Conservation (phyloP, 2,888 invertebrate genomes). For the Melolontha melolontha region DNA sequence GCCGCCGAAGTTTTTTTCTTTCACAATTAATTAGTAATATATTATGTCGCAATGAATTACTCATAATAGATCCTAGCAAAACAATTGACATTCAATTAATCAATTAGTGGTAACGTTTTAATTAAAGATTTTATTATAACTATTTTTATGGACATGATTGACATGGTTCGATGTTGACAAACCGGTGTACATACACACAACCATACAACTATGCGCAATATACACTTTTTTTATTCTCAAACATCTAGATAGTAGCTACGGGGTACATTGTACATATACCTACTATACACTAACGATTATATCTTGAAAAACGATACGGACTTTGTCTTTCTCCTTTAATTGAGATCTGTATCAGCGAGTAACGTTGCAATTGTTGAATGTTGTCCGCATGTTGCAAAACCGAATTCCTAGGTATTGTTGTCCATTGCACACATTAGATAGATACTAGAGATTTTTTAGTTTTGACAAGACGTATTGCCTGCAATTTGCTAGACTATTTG, state of each 20-base stretch:
- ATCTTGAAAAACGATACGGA: slow-evolving; percentile 30
- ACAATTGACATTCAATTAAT: slow-evolving; percentile 33
- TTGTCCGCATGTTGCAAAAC: slow-evolving; percentile 17
- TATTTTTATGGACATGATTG: slow-evolving; percentile 11
- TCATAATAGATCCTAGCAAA: slow-evolving; percentile 8
- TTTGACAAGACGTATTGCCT: no score
- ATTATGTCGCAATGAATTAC: slow-evolving; percentile 27
- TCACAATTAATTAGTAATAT: slow-evolving; percentile 11
- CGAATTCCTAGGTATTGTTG: slow-evolving; percentile 24
- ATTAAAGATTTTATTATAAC: slow-evolving; percentile 5
- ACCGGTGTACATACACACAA: not conserved
- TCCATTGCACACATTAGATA: not conserved
- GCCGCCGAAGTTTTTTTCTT: not conserved
- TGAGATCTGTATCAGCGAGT: slow-evolving; percentile 22
- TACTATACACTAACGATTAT: slow-evolving; percentile 20
- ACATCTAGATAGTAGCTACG: not conserved
- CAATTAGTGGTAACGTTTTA: slow-evolving; percentile 28
- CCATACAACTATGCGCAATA: not conserved
- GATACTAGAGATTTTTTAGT: no score
- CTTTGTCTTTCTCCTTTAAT: slow-evolving; percentile 26
- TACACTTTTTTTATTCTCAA: not conserved
- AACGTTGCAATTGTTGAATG: slow-evolving; percentile 2
- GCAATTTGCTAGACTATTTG: no score
- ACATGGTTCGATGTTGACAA: slow-evolving; percentile 14
- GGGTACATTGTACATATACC: slow-evolving; percentile 14